Percentiles rank a stretch among this genome's conserved stretches.
Evolutionary conservation across 2,797 vertebrate genomes (phyloP).

Genomic region (Brachyrhaphis roseni): DNA sequence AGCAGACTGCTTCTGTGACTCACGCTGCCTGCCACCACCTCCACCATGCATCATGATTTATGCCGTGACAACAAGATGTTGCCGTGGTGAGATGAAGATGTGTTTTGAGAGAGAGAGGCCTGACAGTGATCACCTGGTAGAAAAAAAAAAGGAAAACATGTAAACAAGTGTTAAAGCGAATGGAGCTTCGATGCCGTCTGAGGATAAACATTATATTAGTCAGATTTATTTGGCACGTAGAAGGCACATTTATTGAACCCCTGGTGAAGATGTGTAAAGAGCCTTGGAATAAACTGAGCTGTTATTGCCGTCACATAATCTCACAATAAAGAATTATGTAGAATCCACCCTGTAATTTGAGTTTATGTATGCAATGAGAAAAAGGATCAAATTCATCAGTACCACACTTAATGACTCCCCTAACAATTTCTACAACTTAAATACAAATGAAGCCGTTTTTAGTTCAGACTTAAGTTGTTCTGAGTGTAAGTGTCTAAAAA

Average conservation of each 20-base stretch:
- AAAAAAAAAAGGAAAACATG: slow-evolving; percentile 21
- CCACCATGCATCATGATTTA: slow-evolving; percentile 69
- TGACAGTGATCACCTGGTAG: slow-evolving; percentile 45
- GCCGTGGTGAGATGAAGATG: slow-evolving; percentile 49
- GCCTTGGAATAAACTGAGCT: neutral
- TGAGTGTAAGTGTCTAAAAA: neutral
- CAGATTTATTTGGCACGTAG: slow-evolving; percentile 18
- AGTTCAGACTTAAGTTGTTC: neutral
- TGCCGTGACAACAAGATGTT: slow-evolving; percentile 51
- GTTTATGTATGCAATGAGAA: neutral
- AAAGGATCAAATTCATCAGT: neutral
- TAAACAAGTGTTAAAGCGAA: slow-evolving; percentile 22
- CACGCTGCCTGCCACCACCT: slow-evolving; percentile 68
- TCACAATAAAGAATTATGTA: slow-evolving; percentile 1
- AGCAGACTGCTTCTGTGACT: slow-evolving; percentile 73
- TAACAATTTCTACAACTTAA: slow-evolving; percentile 2
- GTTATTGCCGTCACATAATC: neutral
- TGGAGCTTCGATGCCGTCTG: neutral
- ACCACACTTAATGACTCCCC: neutral
- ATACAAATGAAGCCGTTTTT: neutral
- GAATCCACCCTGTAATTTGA: neutral
- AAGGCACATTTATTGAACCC: neutral
- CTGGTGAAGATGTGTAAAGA: neutral
- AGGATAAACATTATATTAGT: slow-evolving; percentile 16
- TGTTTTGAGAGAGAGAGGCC: slow-evolving; percentile 21